Conservation (phyloP, 2,797 vertebrate genomes). For the Paguma larvata region DNA sequence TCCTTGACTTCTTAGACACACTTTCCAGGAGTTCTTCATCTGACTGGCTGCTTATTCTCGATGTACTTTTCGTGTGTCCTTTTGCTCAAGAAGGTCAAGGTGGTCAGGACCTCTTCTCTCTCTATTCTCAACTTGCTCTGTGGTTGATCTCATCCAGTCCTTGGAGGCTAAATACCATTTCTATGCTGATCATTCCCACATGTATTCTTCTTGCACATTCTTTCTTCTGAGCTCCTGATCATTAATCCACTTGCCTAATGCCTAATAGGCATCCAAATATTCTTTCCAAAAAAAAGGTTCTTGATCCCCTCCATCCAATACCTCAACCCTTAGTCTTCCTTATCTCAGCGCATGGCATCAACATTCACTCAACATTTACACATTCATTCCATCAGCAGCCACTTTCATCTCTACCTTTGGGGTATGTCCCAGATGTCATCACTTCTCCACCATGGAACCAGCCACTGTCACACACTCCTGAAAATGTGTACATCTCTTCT, state of each 20-base stretch:
- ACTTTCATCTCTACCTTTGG: background rate
- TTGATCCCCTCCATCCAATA: background rate
- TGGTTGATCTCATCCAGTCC: background rate
- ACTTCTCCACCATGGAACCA: background rate
- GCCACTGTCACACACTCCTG: background rate
- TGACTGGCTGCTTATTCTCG: background rate
- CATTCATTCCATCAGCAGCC: background rate
- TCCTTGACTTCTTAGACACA: background rate
- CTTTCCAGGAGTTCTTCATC: background rate
- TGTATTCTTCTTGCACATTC: background rate
- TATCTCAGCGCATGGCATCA: background rate
- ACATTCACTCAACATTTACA: background rate
- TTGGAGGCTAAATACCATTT: background rate
- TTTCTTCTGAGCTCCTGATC: background rate
- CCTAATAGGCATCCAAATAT: background rate
- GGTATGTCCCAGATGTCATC: background rate
- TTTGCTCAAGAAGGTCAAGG: background rate
- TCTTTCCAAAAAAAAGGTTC: background rate
- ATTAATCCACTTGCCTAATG: background rate
- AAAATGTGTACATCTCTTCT: background rate
- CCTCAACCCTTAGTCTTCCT: background rate
- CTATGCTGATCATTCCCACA: background rate
- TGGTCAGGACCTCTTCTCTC: background rate
- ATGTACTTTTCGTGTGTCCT: background rate
- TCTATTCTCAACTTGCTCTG: background rate